These are phyloP conservation scores for Dasysyrphus albostriatus DNA, from an alignment of 2,888 invertebrate genomes.

Conservation along the genomic window DNA sequence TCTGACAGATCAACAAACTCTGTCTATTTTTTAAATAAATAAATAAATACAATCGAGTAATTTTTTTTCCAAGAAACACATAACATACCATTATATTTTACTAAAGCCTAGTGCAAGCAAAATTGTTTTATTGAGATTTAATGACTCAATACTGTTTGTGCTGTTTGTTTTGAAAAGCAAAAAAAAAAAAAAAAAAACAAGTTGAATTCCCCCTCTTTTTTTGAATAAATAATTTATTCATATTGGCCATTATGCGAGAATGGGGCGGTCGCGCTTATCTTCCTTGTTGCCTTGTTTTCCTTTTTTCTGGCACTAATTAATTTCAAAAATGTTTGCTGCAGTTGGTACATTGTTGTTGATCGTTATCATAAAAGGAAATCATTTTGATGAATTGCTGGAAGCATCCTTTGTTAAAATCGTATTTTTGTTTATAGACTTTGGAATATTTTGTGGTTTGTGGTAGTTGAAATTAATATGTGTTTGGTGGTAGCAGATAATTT, in stretches of 20 bases:
- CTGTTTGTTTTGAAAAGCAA: not conserved
- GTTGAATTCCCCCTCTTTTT: not conserved
- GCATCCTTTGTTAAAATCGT: not conserved
- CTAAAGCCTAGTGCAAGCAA: not conserved
- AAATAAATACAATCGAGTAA: too few species aligned
- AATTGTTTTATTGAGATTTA: not conserved
- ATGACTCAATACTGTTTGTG: not conserved
- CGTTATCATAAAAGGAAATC: not conserved
- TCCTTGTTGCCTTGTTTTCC: not conserved
- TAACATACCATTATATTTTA: not conserved
- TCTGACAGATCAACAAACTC: too few species aligned
- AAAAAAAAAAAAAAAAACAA: not conserved
- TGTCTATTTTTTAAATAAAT: too few species aligned
- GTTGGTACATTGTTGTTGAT: not conserved
- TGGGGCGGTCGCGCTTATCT: not conserved
- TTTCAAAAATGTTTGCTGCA: not conserved
- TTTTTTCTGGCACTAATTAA: slow-evolving; percentile 14
- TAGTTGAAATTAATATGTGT: too few species aligned
- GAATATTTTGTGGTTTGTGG: too few species aligned
- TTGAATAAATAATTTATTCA: slow-evolving; percentile 6
- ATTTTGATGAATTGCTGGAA: not conserved
- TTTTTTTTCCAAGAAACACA: not conserved
- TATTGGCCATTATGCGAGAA: not conserved
- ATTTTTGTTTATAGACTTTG: not conserved
- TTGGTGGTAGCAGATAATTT: too few species aligned